Base-by-base conservation (phyloP, 2,888 invertebrate species). In the Macaria notata region DNA sequence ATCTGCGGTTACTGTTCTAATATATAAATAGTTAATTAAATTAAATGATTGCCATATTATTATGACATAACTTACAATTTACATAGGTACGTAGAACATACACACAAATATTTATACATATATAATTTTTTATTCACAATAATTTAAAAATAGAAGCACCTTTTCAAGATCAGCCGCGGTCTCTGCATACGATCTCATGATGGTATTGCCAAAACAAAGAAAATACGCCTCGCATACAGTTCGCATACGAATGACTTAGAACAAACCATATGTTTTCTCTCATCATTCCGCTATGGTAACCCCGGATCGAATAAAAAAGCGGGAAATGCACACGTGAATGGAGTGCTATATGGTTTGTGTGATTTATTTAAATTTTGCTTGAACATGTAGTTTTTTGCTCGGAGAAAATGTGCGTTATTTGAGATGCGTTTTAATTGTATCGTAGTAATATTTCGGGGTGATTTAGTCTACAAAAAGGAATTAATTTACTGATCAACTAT, bases 201-300 rank as follows among this genome's bases (percentile, higher is more conserved):
- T 19, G 31, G 36, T 46, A 53, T 56, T 53, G 31, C 42, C 38
- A 9, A 47, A 63, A 63, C 60, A 63, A 62, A 60, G 50, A 9
- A 59, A 67, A 60, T 56, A 55, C 56, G 59, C 53, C 46, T 51
- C 52, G 49, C 19, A 54, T 36, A 48, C 54, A 59, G 59, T 63
- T 67, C 55, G 66, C 68, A 68, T 69, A 61, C 68, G 65, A 67
- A 69, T 70, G 65, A 64, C 60, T 65, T 54, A 46, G 47, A 61
- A 65, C 63, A 63, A 63, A 61, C 33, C 39, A 30, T 56, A 46
- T 59, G 51, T 49, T 41, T 61, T 63, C 64, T 63, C 46, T 50
- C 42, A 30, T 51, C 56, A 54, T 50, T 54, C 46, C 55, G 52
- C 52, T 33, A 48, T 49, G 51, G 50, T 51, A 57, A 59, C 44